Evolutionary conservation across 1,140 invertebrate species (phyloP), one percentile per base, ranked within the genome.

Genomic region (Ceratina japonica): DNA sequence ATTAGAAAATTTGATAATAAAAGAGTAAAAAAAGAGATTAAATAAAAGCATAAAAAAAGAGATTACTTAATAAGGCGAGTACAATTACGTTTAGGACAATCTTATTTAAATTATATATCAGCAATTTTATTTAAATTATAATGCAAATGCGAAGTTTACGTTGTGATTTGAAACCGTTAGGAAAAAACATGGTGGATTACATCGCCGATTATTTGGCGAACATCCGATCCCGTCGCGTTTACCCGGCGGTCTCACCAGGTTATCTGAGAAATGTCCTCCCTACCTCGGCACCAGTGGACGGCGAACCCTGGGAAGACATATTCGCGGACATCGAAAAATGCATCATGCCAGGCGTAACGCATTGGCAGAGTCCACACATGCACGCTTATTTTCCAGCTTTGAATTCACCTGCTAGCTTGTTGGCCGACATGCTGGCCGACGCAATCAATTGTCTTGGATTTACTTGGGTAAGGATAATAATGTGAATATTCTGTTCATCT

Each of bases 351-450:
- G 98, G 98, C 61, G 95, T 97, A 0, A 98, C 98, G 5, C 98
- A 99, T 89, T 99, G 98, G 98, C 98, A 99, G 91, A 97, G 96
- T 90, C 97, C 97, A 0, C 96, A 99, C 81, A 99, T 99, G 96
- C 98, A 99, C 89, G 98, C 98, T 0, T 99, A 99, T 88, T 99
- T 99, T 92, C 98, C 99, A 1, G 98, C 98, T 0, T 94, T 97
- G 20, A 99, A 98, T 88, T 99, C 98, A 15, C 99, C 97, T 89
- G 98, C 98, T 0, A 97, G 98, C 12, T 95, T 99, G 58, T 94
- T 99, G 87, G 99, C 97, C 0, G 99, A 99, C 87, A 99, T 99
- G 95, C 91, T 99, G 44, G 97, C 97, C 7, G 97, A 98, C 89
- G 97, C 97, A 1, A 96, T 99, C 79, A 97, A 97, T 87, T 97